These are phyloP conservation scores for Drosophila hydei DNA, from an alignment of 1,140 invertebrate genomes.

Conservation along the genomic window DNA sequence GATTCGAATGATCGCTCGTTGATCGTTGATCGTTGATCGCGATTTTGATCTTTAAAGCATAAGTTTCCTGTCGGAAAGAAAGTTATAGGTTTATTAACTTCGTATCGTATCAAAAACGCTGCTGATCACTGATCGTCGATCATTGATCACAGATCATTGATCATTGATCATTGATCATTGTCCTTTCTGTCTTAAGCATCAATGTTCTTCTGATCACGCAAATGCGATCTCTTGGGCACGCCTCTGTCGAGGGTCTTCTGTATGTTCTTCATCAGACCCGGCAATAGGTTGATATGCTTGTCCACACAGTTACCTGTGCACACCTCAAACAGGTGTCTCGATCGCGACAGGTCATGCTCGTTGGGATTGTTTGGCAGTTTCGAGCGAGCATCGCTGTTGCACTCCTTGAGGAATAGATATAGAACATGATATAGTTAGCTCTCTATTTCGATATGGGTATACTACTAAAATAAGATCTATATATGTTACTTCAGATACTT, in stretches of 20 bases:
- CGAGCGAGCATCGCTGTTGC: slow-evolving; percentile 92
- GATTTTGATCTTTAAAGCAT: too few relatives aligned
- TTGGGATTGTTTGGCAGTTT: slow-evolving; percentile 88
- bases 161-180: too few relatives aligned
- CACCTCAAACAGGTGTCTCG: slow-evolving; percentile 90
- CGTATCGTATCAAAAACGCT: too few relatives aligned
- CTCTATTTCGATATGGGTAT: too few relatives aligned
- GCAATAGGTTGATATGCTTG: slow-evolving; percentile 90
- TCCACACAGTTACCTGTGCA: slow-evolving; percentile 95
- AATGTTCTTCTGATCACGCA: slow-evolving; percentile 6
- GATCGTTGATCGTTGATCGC: too few relatives aligned
- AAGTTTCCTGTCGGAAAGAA: too few relatives aligned
- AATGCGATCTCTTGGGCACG: slow-evolving; percentile 30
- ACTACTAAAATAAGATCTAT: too few relatives aligned
- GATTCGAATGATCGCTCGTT: too few relatives aligned
- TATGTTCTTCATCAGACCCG: slow-evolving; percentile 90
- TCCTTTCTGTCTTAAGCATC: neutral
- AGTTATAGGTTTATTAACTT: too few relatives aligned
- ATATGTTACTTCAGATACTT: too few relatives aligned
- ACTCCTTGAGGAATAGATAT: slow-evolving; percentile 81
- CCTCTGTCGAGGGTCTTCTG: slow-evolving; percentile 86
- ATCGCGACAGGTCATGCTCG: slow-evolving; percentile 88
- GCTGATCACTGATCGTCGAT: too few relatives aligned
- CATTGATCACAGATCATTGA: too few relatives aligned
- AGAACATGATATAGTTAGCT: neutral